Conservation (phyloP, 64 coral and sea anemone genomes). For the Actinia equina region DNA sequence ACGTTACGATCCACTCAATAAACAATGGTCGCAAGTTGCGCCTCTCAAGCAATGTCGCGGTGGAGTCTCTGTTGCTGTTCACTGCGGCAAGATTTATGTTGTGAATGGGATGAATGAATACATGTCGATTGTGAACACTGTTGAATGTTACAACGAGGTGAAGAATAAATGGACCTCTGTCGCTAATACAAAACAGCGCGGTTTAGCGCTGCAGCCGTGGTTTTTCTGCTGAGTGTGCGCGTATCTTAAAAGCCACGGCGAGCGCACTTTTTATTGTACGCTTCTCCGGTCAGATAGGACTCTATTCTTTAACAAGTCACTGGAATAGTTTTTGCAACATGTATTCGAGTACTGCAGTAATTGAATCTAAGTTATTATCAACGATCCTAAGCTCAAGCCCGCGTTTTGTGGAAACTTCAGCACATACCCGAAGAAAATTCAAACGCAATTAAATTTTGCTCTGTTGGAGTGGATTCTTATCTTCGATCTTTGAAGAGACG, state of each 20-base stretch:
- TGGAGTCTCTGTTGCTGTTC: conserved; percentile 78
- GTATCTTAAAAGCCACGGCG: neutral
- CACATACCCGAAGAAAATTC: too few species aligned
- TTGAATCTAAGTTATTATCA: too few species aligned
- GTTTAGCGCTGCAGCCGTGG: conserved; percentile 82
- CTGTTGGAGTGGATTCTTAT: too few species aligned
- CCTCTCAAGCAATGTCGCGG: conserved; percentile 86
- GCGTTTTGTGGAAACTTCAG: too few species aligned
- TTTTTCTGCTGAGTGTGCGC: conserved; percentile 36
- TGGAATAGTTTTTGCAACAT: too few species aligned
- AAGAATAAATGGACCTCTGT: conserved; percentile 72
- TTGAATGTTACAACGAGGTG: conserved; percentile 90
- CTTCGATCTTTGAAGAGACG: too few species aligned
- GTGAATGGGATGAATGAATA: conserved; percentile 99
- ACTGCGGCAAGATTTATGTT: conserved; percentile 97
- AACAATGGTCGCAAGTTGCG: conserved; percentile 80
- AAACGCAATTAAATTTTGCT: too few species aligned
- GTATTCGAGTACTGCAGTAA: too few species aligned
- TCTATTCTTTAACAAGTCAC: too few species aligned
- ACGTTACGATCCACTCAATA: conserved; percentile 67
- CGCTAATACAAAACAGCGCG: conserved; percentile 82
- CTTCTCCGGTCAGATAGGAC: too few species aligned
- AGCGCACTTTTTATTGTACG: too few species aligned
- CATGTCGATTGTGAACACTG: conserved; percentile 93
- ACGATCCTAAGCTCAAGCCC: too few species aligned